Evolutionary conservation across 2,888 invertebrate genomes (phyloP).

Genomic region (Plebejus melissa): DNA sequence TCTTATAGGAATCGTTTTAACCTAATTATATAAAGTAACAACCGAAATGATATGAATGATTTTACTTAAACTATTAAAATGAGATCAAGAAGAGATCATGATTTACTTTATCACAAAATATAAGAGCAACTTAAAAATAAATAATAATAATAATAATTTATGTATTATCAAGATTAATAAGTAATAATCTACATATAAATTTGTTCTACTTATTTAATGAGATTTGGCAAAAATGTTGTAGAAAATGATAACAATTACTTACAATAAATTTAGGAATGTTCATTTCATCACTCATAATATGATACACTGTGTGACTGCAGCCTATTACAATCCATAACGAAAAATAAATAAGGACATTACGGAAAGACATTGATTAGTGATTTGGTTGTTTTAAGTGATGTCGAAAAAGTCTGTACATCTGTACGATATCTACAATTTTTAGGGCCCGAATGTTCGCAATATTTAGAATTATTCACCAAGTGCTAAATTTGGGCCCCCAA

Average conservation of each 20-base stretch:
- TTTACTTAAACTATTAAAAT: neutral
- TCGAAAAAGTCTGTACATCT: neutral
- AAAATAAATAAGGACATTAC: neutral
- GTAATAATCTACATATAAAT: neutral
- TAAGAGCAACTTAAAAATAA: slow-evolving; percentile 18
- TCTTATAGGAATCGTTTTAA: neutral
- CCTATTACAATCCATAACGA: neutral
- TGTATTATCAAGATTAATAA: neutral
- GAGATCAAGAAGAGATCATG: slow-evolving; percentile 7
- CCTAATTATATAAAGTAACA: slow-evolving; percentile 7
- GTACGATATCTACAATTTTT: neutral
- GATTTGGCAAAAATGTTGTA: slow-evolving; percentile 24
- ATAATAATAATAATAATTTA: neutral
- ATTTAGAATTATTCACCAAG: neutral
- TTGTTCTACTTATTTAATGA: neutral
- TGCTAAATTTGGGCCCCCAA: neutral
- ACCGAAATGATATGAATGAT: slow-evolving; percentile 6
- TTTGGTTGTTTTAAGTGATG: neutral
- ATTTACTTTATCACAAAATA: neutral
- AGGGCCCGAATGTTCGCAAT: neutral
- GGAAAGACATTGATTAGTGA: slow-evolving; percentile 10
- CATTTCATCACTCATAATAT: neutral
- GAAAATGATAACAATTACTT: neutral
- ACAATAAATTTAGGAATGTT: neutral
- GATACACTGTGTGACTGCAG: slow-evolving; percentile 11